Conservation (phyloP, 2,113 vertebrate genomes). For the Bos taurus region ARS-UCD2.0 NC_037334.1:87931001-87931500, state of each 20-base stretch:
- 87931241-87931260: background rate
- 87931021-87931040: slow-evolving; percentile 64
- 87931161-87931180: slow-evolving; percentile 51
- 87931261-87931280: background rate
- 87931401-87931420: background rate
- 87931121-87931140: slow-evolving; percentile 44
- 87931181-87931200: slow-evolving; percentile 49
- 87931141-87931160: slow-evolving; percentile 54
- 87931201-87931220: slow-evolving; percentile 30
- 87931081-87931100: slow-evolving; percentile 59
- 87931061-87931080: slow-evolving; percentile 44
- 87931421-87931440: slow-evolving; percentile 12
- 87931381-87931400: background rate
- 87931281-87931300: slow-evolving; percentile 37
- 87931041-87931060: slow-evolving; percentile 62
- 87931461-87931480: slow-evolving; percentile 38
- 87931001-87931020: slow-evolving; percentile 46
- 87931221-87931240: background rate
- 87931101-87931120: slow-evolving; percentile 65
- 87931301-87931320: slow-evolving; percentile 33
- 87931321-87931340: slow-evolving; percentile 25
- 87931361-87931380: slow-evolving; percentile 40
- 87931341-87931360: background rate
- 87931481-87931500: slow-evolving; percentile 30
- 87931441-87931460: slow-evolving; percentile 16